Evolutionary conservation across 2,888 invertebrate genomes (phyloP), one percentile per base, ranked within the genome.

Genomic region (Pollenia griseotomentosa): DNA sequence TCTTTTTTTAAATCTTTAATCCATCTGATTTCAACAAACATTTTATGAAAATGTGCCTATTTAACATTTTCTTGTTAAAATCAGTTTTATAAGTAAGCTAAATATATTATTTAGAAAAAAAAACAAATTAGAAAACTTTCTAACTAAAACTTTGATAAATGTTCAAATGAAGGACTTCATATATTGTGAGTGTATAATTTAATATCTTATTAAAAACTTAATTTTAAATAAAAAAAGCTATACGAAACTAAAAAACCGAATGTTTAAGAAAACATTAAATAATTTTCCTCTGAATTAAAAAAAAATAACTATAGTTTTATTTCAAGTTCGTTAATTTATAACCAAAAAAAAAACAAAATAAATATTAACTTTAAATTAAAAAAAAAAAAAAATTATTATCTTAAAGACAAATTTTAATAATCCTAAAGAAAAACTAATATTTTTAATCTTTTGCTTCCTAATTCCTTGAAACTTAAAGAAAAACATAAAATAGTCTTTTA

Each of bases 1-100:
- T 46, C 16, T 46, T 53, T 33, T 33, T 33, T 33, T 33, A 33
- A 33, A 33, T 33, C 33, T 33, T 33, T 33, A 33, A 33, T 6
- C 6, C 1, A 33, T 33, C 6, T 33, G 33, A 33, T 33, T 33
- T 33, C 33, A 33, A 33, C 33, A 33, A 33, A 6, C 33, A 63
- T 68, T 82, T 53, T 53, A 46, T 65, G 77, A 77, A 88, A 87
- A 89, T 83, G 89, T 89, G 88, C 83, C 83, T 75, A 33, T 70
- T 68, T 88, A 86, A 88, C 87, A 88, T 88, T 87, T 88, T 89
- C 89, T 68, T 71, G 46, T 87, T 83, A 89, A 88, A 33, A 33
- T 33, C 33, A 6, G 33, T 33, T 33, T 33, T 33, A 33, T 6
- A 6, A 33, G 33, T 33, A 33, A 33, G 33, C 5, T 33, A 33